phyloP scores from a whole-genome alignment of 2,113 vertebrate species.

The Cairina moschata region DNA sequence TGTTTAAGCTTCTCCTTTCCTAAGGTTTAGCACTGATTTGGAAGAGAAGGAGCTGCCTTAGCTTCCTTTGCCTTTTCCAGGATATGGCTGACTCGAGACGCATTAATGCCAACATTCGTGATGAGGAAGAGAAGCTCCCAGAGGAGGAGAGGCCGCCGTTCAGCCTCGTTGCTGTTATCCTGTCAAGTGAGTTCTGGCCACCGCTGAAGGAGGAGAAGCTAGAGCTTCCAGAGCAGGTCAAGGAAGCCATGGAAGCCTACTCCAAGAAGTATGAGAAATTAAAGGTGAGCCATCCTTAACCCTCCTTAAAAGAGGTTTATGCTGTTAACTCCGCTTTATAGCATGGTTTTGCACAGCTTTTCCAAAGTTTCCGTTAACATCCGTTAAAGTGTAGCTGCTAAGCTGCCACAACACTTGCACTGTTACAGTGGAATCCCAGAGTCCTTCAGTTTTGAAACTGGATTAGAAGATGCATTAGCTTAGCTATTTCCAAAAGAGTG shows the following conservation, averaged over 20 bases:
- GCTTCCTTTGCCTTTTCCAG: constrained; percentile 58
- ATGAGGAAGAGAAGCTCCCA: constrained; percentile 88
- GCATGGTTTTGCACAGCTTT: not conserved
- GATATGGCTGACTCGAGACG: constrained; percentile 96
- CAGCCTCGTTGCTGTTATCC: constrained; percentile 88
- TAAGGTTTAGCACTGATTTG: not conserved
- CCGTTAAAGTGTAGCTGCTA: not conserved
- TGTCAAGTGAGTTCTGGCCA: constrained; percentile 98
- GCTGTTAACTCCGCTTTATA: not conserved
- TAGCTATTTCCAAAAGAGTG: not conserved
- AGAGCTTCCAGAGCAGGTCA: constrained; percentile 87
- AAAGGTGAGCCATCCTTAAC: constrained; percentile 80
- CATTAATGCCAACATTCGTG: constrained; percentile 93
- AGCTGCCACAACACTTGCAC: rapidly evolving
- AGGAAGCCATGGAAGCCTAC: constrained; percentile 91
- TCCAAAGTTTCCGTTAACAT: not conserved
- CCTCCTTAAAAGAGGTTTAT: not conserved
- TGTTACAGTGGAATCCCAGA: not conserved
- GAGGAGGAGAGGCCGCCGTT: constrained; percentile 86
- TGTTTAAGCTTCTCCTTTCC: not conserved
- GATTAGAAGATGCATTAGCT: not conserved
- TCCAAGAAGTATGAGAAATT: constrained; percentile 95
- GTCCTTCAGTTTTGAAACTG: not conserved
- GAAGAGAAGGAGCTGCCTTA: not conserved
- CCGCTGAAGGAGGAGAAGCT: constrained; percentile 96